Evolutionary conservation across 2,113 vertebrate species (phyloP).

Genomic region (Glaucidium brasilianum): DNA sequence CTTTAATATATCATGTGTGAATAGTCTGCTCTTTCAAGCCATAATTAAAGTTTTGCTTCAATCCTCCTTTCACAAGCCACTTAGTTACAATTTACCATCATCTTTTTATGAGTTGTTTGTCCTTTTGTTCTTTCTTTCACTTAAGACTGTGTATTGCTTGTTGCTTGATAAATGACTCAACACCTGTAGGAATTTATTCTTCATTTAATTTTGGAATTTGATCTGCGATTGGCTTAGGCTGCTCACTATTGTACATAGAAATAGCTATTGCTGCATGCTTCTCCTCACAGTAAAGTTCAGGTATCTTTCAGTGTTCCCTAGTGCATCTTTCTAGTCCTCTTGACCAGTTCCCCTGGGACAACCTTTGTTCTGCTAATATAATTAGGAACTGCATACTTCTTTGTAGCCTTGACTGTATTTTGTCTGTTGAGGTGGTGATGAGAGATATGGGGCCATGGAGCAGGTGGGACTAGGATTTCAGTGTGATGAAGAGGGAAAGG

Average conservation of each 20-base stretch:
- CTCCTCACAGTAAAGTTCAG: not conserved
- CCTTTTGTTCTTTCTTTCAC: not conserved
- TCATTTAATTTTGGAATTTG: not conserved
- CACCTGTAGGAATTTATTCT: not conserved
- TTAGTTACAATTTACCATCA: not conserved
- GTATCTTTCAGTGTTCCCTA: not conserved
- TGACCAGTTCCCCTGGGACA: not conserved
- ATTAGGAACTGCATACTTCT: not conserved
- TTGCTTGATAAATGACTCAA: not conserved
- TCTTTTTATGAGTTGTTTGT: not conserved
- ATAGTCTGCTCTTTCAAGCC: not conserved
- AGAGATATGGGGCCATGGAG: not conserved
- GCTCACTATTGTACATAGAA: not conserved
- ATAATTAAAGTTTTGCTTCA: constrained; percentile 38
- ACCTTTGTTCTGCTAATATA: not conserved
- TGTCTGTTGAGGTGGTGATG: not conserved
- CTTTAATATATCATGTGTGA: not conserved
- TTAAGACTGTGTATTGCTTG: not conserved
- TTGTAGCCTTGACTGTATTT: not conserved
- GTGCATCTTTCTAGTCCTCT: not conserved
- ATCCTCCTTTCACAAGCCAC: not conserved
- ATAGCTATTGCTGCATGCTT: not conserved
- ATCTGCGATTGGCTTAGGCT: not conserved
- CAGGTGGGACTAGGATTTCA: not conserved
- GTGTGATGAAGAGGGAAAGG: not conserved